Evolutionary conservation across 2,888 invertebrate genomes (phyloP).

Genomic region (Alitta virens): DNA sequence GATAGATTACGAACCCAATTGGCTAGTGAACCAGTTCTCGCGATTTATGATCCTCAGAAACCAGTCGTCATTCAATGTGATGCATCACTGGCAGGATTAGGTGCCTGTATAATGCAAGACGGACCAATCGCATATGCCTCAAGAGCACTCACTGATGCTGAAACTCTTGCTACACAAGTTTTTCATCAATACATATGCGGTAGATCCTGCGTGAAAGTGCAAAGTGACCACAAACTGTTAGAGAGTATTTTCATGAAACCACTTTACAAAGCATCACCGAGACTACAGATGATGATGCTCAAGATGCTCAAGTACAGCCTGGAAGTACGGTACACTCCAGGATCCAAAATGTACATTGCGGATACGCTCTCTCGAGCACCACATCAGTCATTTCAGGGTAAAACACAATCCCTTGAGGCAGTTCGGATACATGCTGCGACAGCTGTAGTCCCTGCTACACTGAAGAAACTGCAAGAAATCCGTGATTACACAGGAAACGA

Average conservation of each 20-base stretch:
- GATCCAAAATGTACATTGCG: background rate
- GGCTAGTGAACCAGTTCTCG: conserved; percentile 10
- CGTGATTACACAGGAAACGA: background rate
- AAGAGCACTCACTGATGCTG: conserved; percentile 10
- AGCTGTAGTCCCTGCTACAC: background rate
- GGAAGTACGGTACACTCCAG: background rate
- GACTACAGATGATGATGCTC: conserved; percentile 1
- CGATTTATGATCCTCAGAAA: conserved; percentile 14
- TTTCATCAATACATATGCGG: conserved; percentile 21
- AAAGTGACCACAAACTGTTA: background rate
- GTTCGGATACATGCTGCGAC: background rate
- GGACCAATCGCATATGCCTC: conserved; percentile 17
- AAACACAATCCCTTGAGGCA: background rate
- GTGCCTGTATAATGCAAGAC: conserved; percentile 11
- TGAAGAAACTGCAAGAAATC: background rate
- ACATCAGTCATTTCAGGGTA: background rate
- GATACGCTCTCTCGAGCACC: background rate
- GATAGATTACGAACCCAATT: background rate
- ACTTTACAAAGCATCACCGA: background rate
- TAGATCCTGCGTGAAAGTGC: background rate
- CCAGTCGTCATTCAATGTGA: conserved; percentile 15
- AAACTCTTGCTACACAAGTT: conserved; percentile 11
- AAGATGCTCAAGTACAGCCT: background rate
- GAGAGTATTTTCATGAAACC: background rate
- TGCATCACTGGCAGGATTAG: conserved; percentile 14